A percentile compares a stretch with the other conserved stretches of the same genome.
Evolutionary conservation across 2,797 vertebrate species (phyloP).

Genomic region (Gallinago solitaria): DNA sequence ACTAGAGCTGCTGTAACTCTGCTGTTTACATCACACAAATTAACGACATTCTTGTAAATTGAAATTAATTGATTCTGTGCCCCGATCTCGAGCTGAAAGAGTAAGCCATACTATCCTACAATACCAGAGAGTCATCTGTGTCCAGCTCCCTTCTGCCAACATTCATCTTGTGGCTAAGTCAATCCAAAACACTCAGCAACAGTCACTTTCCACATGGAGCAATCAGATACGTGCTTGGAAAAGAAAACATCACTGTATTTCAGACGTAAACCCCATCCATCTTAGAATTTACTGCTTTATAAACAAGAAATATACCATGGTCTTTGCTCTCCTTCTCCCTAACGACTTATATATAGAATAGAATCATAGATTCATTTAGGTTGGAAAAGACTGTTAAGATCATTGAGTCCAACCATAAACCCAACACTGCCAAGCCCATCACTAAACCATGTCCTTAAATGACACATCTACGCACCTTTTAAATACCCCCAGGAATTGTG

Average conservation of each 20-base stretch:
- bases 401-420: background rate
- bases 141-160: background rate
- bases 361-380: background rate
- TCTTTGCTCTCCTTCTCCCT: background rate
- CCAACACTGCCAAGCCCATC: background rate
- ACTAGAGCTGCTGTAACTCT: background rate
- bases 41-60: background rate
- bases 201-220: background rate
- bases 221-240: background rate
- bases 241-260: background rate
- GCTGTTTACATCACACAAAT: background rate
- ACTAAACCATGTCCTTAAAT: background rate
- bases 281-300: background rate
- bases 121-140: background rate
- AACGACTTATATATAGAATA: background rate
- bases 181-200: background rate
- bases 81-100: background rate
- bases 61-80: background rate
- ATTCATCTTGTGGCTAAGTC: background rate
- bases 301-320: background rate
- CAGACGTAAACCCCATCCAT: background rate
- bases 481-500: background rate
- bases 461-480: fast-evolving
- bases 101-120: background rate
- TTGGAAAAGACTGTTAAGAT: background rate